phyloP scores from a whole-genome alignment of 2,797 vertebrate species.

The Cirrhinus mrigala region DNA sequence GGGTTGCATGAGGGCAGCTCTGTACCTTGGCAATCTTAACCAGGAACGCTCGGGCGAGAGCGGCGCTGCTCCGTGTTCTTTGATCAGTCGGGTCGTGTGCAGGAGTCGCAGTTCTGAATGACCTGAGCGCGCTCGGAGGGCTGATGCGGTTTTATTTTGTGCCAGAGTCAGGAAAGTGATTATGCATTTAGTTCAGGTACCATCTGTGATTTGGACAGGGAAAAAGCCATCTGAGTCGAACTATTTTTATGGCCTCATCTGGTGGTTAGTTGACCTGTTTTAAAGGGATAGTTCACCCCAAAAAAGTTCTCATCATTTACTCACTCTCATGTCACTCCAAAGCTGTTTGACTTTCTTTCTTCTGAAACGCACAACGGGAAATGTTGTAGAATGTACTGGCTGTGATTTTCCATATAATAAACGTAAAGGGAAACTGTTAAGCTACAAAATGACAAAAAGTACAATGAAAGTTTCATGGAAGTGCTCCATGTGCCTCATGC shows the following conservation, averaged over 20 bases:
- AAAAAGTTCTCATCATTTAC: background rate
- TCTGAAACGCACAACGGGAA: background rate
- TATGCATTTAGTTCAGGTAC: slow-evolving; percentile 41
- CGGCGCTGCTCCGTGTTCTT: slow-evolving; percentile 19
- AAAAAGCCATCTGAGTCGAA: slow-evolving; percentile 18
- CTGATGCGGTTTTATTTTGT: slow-evolving; percentile 50
- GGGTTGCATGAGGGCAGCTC: slow-evolving; percentile 53
- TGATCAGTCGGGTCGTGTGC: slow-evolving; percentile 23
- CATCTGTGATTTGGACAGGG: slow-evolving; percentile 45
- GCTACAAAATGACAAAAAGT: background rate
- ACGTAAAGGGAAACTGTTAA: background rate
- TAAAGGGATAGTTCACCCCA: background rate
- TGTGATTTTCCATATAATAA: background rate
- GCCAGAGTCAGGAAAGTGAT: slow-evolving; percentile 17
- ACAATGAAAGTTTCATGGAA: background rate
- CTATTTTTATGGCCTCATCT: slow-evolving; percentile 39
- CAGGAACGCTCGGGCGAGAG: slow-evolving; percentile 26
- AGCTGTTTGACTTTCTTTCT: background rate
- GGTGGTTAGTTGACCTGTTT: slow-evolving; percentile 45
- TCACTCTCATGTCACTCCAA: background rate
- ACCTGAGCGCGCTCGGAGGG: slow-evolving; percentile 32
- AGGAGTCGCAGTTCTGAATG: slow-evolving; percentile 31
- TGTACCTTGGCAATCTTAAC: slow-evolving; percentile 53
- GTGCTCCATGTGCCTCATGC: background rate
- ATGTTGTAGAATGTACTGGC: background rate